A percentile compares a stretch with the other conserved stretches of the same genome.
Evolutionary conservation across 1,140 invertebrate species (phyloP).

Genomic region (Gonatopus flavifemur): DNA sequence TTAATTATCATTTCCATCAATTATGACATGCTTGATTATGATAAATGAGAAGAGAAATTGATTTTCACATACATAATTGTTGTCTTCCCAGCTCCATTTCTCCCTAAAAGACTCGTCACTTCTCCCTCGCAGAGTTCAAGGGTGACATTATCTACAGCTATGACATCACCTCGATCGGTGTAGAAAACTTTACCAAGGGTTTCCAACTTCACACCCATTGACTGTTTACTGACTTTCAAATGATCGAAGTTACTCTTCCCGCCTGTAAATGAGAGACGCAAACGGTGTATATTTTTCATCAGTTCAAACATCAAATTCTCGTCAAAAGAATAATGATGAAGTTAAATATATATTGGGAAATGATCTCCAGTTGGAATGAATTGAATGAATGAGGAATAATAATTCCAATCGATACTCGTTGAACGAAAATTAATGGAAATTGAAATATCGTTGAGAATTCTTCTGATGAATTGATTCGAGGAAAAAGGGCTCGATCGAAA

Average conservation of each 20-base stretch:
- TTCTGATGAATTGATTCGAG: too few species aligned
- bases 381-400: neutral
- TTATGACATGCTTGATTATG: neutral
- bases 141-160: constrained; percentile 70
- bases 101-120: constrained; percentile 74
- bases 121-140: constrained; percentile 69
- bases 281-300: too few species aligned
- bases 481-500: too few species aligned
- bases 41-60: constrained; percentile 10
- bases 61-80: constrained; percentile 69
- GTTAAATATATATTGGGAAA: neutral
- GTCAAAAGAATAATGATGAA: constrained; percentile 4
- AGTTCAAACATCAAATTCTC: constrained; percentile 9
- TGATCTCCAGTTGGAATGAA: neutral
- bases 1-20: neutral
- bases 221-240: constrained; percentile 44
- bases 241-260: constrained; percentile 39
- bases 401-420: too few species aligned
- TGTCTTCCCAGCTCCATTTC: constrained; percentile 83
- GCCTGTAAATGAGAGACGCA: too few species aligned
- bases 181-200: constrained; percentile 56
- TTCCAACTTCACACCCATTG: constrained; percentile 58
- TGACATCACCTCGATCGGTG: constrained; percentile 39
- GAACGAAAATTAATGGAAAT: neutral
- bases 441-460: neutral